Base-by-base conservation (phyloP, 2,797 vertebrate species). In the Hypotaenidia okinawae region DNA sequence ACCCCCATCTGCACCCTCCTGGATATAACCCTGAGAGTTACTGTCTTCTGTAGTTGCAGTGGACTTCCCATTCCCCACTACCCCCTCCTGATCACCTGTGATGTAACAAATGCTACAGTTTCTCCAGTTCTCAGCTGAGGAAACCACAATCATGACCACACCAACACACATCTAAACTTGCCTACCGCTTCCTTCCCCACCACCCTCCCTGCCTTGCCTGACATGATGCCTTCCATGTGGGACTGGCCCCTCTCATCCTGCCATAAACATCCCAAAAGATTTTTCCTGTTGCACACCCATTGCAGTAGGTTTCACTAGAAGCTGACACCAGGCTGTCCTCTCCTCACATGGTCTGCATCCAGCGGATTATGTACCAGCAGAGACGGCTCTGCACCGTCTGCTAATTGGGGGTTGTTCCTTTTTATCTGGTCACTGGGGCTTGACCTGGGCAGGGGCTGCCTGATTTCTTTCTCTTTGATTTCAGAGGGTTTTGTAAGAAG, bases 381-480 rank as follows among this genome's bases (percentile, higher is more conserved):
- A 95, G 85, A 89, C 94, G 80, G 70, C 66, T 91, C 79, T 88
- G 25, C 67, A 77, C 6, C 0, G 0, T 55, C 61, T 73, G 64
- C 70, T 96, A 95, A 92, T 45, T 90, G 84, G 73, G 37, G 39
- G 73, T 66, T 89, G 80, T 37, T 93, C 90, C 51, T 89, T 95
- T 97, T 92, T 86, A 68, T 90, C 79, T 89, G n/a, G 68, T 85
- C 91, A 91, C 89, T 69, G 76, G 39, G 74, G 91, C 91, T 94
- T 90, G 76, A 76, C 76, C 74, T 69, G 51, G 55, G 30, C 58
- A 74, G 62, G 30, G 64, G 15, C 61, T 74, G 64, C 32, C 64
- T 75, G 32, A 62, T 54, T 90, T 82, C 84, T 76, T 82, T 79
- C 68, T 89, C 58, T 93, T 90, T 82, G 77, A 90, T 85, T 96